Evolutionary conservation across 2,797 vertebrate species (phyloP).

Genomic region (Neoniphon sammara): DNA sequence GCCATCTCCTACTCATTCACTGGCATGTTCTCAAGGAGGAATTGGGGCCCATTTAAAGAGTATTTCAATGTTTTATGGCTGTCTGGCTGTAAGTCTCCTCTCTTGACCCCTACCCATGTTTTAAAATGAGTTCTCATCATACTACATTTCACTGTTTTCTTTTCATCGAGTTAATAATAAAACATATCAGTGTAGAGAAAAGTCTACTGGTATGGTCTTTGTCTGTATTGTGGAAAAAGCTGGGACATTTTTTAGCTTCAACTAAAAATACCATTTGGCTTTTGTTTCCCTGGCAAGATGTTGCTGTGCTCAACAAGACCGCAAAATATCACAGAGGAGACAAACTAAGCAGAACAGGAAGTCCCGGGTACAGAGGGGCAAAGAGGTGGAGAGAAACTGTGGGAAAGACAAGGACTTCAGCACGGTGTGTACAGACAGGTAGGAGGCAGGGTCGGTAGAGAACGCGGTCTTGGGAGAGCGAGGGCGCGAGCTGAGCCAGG

Average conservation of each 20-base stretch:
- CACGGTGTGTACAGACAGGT: not conserved
- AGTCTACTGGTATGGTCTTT: not conserved
- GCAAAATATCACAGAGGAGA: constrained; percentile 17
- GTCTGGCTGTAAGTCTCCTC: constrained; percentile 24
- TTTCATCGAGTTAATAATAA: not conserved
- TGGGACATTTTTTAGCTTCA: too few relatives aligned
- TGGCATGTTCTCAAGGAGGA: constrained; percentile 40
- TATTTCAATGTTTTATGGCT: not conserved
- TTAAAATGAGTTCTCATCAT: not conserved
- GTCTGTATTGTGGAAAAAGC: too few relatives aligned
- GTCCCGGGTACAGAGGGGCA: constrained; percentile 12
- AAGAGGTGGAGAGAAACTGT: constrained; percentile 18
- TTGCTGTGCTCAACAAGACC: constrained; percentile 37
- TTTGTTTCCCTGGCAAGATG: constrained; percentile 22
- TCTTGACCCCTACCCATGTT: constrained; percentile 20
- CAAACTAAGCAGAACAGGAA: constrained; percentile 26
- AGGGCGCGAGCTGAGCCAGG: not conserved
- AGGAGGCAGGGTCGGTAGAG: constrained; percentile 4
- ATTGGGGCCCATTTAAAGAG: constrained; percentile 7
- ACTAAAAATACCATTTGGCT: too few relatives aligned
- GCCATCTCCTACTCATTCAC: constrained; percentile 62
- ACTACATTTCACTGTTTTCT: not conserved
- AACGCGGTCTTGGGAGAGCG: constrained; percentile 11
- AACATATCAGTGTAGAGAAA: not conserved
- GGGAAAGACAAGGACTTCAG: constrained; percentile 32